phyloP scores from a whole-genome alignment of 2,113 vertebrate genomes.

The Columbina picui region DNA sequence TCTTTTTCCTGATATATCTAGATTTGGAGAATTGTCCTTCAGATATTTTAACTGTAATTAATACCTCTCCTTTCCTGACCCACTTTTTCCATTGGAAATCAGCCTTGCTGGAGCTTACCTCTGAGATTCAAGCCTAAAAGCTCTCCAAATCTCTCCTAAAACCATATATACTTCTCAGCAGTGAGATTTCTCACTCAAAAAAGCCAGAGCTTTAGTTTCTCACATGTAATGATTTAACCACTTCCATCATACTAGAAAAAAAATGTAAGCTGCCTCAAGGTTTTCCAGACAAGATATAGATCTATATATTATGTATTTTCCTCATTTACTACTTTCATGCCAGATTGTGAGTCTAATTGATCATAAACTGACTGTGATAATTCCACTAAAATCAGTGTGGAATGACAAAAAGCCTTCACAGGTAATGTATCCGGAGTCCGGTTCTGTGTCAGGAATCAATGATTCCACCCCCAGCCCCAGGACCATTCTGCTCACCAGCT shows the following conservation, averaged over 20 bases:
- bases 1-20: slow-evolving; percentile 11
- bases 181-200: slow-evolving; percentile 2
- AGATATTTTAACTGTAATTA: slow-evolving; percentile 64
- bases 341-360: neutral
- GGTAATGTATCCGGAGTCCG: neutral
- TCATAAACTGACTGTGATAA: neutral
- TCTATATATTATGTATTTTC: neutral
- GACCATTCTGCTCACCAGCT: neutral
- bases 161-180: neutral
- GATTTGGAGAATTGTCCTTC: slow-evolving; percentile 34
- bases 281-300: neutral
- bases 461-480: neutral
- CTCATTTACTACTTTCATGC: neutral
- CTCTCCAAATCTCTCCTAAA: slow-evolving; percentile 65
- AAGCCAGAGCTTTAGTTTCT: slow-evolving; percentile 20
- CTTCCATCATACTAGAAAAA: neutral
- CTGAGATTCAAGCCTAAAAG: slow-evolving; percentile 49
- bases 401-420: neutral
- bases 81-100: slow-evolving; percentile 45
- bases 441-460: neutral
- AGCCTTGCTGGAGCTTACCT: slow-evolving; percentile 19
- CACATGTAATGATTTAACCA: slow-evolving; percentile 42
- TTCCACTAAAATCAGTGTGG: neutral
- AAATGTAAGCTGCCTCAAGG: neutral
- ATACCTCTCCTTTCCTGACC: slow-evolving; percentile 39